Evolutionary conservation across 2,888 invertebrate species (phyloP).

Genomic region (Chrysolina haemoptera): DNA sequence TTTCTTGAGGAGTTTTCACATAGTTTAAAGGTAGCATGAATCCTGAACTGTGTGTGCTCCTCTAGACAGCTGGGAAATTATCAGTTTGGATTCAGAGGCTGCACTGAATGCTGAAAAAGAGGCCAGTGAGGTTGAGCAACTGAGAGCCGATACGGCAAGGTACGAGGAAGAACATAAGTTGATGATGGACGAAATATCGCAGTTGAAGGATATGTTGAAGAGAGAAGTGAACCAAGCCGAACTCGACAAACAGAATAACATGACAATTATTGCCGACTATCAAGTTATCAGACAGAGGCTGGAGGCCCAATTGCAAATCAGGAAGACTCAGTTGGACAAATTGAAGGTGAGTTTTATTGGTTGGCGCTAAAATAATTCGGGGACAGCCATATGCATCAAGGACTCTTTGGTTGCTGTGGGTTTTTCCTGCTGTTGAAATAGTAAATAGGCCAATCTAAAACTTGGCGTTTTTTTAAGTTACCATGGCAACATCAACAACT

Average conservation of each 20-base stretch:
- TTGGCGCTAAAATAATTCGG: too few species aligned
- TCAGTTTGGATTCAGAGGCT: slow-evolving; percentile 72
- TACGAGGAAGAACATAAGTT: slow-evolving; percentile 77
- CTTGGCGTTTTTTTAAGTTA: too few species aligned
- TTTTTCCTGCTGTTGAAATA: too few species aligned
- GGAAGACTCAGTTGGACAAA: slow-evolving; percentile 75
- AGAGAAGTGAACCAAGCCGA: slow-evolving; percentile 83
- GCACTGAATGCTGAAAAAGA: slow-evolving; percentile 75
- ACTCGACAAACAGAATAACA: slow-evolving; percentile 81
- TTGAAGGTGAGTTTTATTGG: slow-evolving; percentile 75
- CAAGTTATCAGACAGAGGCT: slow-evolving; percentile 92
- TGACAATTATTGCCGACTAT: slow-evolving; percentile 91
- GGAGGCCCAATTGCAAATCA: slow-evolving; percentile 83
- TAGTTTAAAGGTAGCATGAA: slow-evolving; percentile 47
- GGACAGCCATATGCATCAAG: too few species aligned
- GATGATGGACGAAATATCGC: slow-evolving; percentile 70
- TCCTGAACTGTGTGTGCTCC: slow-evolving; percentile 55
- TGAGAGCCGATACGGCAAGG: slow-evolving; percentile 75
- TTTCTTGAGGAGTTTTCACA: slow-evolving; percentile 45
- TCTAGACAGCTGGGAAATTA: slow-evolving; percentile 70
- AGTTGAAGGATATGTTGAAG: slow-evolving; percentile 84
- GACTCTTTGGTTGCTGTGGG: too few species aligned
- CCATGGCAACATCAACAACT: too few species aligned
- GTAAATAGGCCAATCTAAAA: too few species aligned
- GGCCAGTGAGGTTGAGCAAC: slow-evolving; percentile 74